Base-by-base conservation (phyloP, 2,888 invertebrate species). In the Caenorhabditis imperialis region DNA sequence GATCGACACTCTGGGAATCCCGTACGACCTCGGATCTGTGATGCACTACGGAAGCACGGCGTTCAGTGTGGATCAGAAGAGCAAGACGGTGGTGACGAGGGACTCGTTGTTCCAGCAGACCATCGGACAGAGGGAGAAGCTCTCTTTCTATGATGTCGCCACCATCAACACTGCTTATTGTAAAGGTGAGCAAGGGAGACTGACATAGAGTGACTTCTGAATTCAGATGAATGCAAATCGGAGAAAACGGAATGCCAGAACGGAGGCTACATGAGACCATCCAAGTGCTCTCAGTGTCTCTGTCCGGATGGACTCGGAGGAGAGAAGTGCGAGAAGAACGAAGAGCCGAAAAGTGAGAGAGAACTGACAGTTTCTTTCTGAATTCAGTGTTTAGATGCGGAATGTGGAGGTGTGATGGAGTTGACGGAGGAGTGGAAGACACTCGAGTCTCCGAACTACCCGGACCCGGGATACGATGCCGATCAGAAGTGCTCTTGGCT, bases 31-130 rank as follows among this genome's bases (percentile, higher is more conserved):
- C 47, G 87, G 87, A 30, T 81, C 82, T 1, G 84, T 75, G 10
- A 84, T 86, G 85, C 88, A 88, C 61, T 88, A 88, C 62, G 88
- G 87, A 10, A 78, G 85, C 22, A 85, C 83, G 10, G 87, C 87
- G 2, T 88, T 88, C 75, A 82, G 84, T 40, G 60, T 73, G 12
- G 86, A 88, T 75, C 83, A 84, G 45, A 84, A 61, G 44, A 85
- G 82, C 20, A 76, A 75, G 22, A 88, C 88, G 3, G 72, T 88
- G 7, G 53, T 83, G n/a, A 88, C 88, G 0, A 75, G 81, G 79
- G 81, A 85, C 23, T 80, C 83, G 0, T 69, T 81, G 2, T 88
- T 79, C 55, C 88, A 87, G 57, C 73, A 78, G 25, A 88, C 88
- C 1, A 88, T 88, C 48, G 88, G 88, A 23, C 88, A 88, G 58